Evolutionary conservation across 1,140 invertebrate species (phyloP), one percentile per base, ranked within the genome.

Genomic region (Anastatus disparis): DNA sequence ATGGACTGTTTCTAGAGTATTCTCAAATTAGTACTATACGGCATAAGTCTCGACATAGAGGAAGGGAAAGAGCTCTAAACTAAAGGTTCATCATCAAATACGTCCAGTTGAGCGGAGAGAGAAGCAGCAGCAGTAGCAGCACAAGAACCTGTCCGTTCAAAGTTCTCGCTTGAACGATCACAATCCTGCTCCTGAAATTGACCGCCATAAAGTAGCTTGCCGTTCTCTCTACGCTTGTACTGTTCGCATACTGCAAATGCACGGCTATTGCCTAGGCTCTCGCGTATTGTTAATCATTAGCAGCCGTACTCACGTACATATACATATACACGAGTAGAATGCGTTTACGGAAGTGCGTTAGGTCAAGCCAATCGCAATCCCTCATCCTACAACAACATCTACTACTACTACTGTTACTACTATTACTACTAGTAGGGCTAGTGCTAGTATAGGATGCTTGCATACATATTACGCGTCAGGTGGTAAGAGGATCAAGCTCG

Each of bases 401-500:
- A 15, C 3, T 42, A 3, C 12, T 15, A 42, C 17, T 15, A 42
- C 10, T 15, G 40, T 3, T 12, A 12, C 6, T 42, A n/a, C 6
- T 42, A 42, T 9, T 42, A 2, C 17, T 48, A 7, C 17, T 20
- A 17, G n/a, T 48, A 10, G n/a, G n/a, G n/a, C n/a, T 48, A 22
- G 20, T 22, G 20, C 3, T 22, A 3, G 2, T 48, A 3, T 20
- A 22, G 64, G 29, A 61, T 71, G 61, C 72, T 7, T 9, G 64
- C 27, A 27, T 44, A 48, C 53, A 38, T 35, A 67, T 74, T 58
- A 68, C 63, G 72, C 64, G 26, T 63, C 42, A 64, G 59, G 50
- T 70, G 46, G 71, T 75, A 76, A 76, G 75, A 74, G 73, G 75
- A 77, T 78, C 73, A 72, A 17, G 59, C 75, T 73, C 61, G 68